Base-by-base conservation (phyloP, 2,888 invertebrate species). In the Metellina segmentata region DNA sequence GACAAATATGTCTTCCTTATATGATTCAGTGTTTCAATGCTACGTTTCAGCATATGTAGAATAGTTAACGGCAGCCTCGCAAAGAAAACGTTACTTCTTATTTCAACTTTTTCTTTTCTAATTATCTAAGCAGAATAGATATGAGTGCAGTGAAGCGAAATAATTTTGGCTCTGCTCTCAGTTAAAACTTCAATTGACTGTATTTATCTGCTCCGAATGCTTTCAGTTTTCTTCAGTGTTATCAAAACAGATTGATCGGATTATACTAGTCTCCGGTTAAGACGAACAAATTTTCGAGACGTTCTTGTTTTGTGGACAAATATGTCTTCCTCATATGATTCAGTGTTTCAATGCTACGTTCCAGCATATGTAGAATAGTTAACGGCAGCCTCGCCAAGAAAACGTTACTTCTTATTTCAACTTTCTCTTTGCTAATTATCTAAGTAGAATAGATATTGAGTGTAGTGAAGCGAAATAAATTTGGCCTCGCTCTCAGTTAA, bases 11-110 rank as follows among this genome's bases (percentile, higher is more conserved):
- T 34, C 34, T 34, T 34, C 4, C 34, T 2, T 4, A 2, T 34
- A 34, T 34, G 34, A 34, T 34, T 34, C 34, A 34, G 34, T 34
- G 4, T 34, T 34, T 34, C 34, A 34, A 34, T 34, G 34, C 34
- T 34, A 34, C 4, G 34, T 34, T 34, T 4, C 34, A 34, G 34
- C 34, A 34, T 34, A 34, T 4, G 34, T 34, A 34, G 34, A 34
- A 34, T 34, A 34, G 34, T 34, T 34, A 34, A 34, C 34, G 34
- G 34, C 34, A 34, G 34, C 34, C 4, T 34, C 34, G 6, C 48
- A 70, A 48, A 81, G 20, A 16, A 69, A 69, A 9, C 81, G n/a
- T 49, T 81, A 69, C n/a, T 81, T 81, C 61, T 20, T 81, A 61
- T 61, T 61, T 16, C 11, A 48, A 69, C 11, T 69, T 69, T 81